Evolutionary conservation across 37 sponge, comb jelly and placozoan genomes (phyloP).

Genomic region (Cladorhizidae sp.): DNA sequence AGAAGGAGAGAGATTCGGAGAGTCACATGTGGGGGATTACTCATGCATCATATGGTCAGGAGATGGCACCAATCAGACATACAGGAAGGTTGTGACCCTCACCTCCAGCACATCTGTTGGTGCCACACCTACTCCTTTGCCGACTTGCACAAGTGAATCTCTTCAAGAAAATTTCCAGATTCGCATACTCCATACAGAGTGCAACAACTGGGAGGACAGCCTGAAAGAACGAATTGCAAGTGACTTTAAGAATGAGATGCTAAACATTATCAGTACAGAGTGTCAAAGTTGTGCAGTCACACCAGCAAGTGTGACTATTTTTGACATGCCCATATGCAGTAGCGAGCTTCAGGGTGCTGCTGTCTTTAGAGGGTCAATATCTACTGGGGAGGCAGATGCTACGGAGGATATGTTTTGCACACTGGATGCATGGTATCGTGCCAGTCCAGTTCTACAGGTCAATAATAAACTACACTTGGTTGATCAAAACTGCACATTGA

Average conservation of each 20-base stretch:
- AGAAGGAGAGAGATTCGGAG: not conserved
- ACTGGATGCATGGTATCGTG: slow-evolving; percentile 8
- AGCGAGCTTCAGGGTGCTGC: not conserved
- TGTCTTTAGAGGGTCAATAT: slow-evolving; percentile 12
- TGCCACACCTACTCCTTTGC: not conserved
- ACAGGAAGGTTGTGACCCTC: not conserved
- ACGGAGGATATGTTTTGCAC: slow-evolving; percentile 30
- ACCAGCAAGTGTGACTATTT: not conserved
- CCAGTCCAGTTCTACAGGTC: not conserved
- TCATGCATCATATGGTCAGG: not conserved
- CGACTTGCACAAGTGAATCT: not conserved
- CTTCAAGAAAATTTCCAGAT: slow-evolving; percentile 10
- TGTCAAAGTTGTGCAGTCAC: slow-evolving; percentile 2
- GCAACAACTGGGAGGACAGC: not conserved
- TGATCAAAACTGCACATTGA: not conserved
- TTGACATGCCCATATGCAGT: slow-evolving; percentile 19
- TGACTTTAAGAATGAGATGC: slow-evolving; percentile 1
- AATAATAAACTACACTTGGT: not conserved
- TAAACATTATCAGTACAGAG: not conserved
- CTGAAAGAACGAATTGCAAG: not conserved
- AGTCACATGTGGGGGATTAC: not conserved
- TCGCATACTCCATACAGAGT: not conserved
- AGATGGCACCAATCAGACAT: not conserved
- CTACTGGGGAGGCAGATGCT: not conserved
- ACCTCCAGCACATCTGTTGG: not conserved